phyloP scores from a whole-genome alignment of 92 coral and sea anemone genomes.

The Epizoanthus fatuus region DNA sequence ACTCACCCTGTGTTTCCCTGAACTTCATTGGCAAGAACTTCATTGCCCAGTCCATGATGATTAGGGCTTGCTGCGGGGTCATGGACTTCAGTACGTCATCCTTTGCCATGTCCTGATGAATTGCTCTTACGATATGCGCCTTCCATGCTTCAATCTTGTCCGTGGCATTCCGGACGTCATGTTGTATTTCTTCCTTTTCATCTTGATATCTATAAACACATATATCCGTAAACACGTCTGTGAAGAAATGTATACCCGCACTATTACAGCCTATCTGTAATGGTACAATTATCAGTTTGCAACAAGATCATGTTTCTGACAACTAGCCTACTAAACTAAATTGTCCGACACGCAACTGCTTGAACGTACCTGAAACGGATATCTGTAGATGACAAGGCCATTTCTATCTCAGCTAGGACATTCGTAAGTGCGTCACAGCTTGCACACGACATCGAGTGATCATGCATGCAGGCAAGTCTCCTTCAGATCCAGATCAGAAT shows the following conservation, averaged over 20 bases:
- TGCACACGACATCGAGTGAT: slow-evolving; percentile 5
- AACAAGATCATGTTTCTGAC: too few species aligned
- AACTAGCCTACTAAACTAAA: too few species aligned
- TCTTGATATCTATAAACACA: background rate
- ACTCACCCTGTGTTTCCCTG: slow-evolving; percentile 52
- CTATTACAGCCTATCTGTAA: too few species aligned
- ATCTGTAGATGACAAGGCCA: background rate
- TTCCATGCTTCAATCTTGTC: slow-evolving; percentile 29
- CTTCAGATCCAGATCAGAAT: background rate
- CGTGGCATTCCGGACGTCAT: background rate
- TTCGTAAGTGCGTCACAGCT: background rate
- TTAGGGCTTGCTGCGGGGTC: slow-evolving; percentile 26
- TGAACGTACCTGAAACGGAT: background rate
- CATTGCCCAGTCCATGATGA: slow-evolving; percentile 46
- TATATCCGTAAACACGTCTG: too few species aligned
- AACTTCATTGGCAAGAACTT: slow-evolving; percentile 26
- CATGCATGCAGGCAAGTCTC: slow-evolving; percentile 6
- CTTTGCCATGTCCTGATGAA: slow-evolving; percentile 46
- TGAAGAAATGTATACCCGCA: background rate
- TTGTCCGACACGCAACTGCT: too few species aligned
- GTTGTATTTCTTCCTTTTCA: slow-evolving; percentile 24
- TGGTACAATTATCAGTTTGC: too few species aligned
- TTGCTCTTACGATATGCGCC: slow-evolving; percentile 41
- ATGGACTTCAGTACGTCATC: slow-evolving; percentile 16
- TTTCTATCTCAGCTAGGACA: background rate